Evolutionary conservation across 2,113 vertebrate genomes (phyloP).

Genomic region (Syngnathus floridae): DNA sequence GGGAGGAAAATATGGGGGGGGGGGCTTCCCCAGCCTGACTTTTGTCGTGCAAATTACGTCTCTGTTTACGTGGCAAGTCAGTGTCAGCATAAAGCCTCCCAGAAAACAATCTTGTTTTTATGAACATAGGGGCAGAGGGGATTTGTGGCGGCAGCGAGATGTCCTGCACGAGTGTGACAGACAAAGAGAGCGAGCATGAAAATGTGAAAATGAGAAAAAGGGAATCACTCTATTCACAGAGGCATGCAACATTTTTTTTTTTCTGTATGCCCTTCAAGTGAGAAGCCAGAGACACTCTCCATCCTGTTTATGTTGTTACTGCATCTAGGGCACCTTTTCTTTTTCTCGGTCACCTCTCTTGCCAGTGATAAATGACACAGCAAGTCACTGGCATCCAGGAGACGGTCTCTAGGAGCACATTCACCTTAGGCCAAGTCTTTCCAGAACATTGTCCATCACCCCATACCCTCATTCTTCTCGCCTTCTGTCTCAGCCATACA

Average conservation of each 20-base stretch:
- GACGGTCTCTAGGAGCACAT: constrained; percentile 44
- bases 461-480: constrained; percentile 5
- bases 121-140: constrained; percentile 49
- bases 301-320: constrained; percentile 28
- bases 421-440: constrained; percentile 57
- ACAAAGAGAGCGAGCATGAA: constrained; percentile 17
- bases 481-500: constrained; percentile 22
- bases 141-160: constrained; percentile 40
- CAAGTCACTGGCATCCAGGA: constrained; percentile 47
- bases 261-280: constrained; percentile 4
- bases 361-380: constrained; percentile 65
- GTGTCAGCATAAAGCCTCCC: constrained; percentile 60
- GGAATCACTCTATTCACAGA: constrained; percentile 9
- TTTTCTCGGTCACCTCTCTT: constrained; percentile 55
- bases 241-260: constrained; percentile 11
- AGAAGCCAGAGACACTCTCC: constrained; percentile 18
- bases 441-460: constrained; percentile 37
- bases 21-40: constrained; percentile 54
- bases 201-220: constrained; percentile 15
- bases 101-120: constrained; percentile 63
- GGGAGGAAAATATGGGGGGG: constrained; percentile 42
- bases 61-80: constrained; percentile 62
- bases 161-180: constrained; percentile 23
- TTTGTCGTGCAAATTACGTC: constrained; percentile 70
- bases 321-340: constrained; percentile 58